Percentiles rank a stretch among this genome's conserved stretches.
phyloP scores from a whole-genome alignment of 2,888 invertebrate genomes.

The Anthoptus insignis region DNA sequence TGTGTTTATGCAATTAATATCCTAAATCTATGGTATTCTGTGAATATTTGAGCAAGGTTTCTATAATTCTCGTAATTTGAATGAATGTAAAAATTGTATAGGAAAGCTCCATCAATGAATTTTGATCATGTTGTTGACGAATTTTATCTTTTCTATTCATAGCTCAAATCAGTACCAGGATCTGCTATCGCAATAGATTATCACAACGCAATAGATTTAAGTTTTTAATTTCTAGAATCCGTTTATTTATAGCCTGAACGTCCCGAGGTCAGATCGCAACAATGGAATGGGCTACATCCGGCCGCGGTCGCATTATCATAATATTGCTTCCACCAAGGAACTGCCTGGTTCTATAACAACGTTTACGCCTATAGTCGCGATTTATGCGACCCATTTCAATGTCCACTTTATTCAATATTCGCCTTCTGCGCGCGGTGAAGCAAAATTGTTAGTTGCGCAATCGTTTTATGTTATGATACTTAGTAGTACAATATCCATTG shows the following conservation, averaged over 20 bases:
- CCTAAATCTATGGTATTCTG: no score
- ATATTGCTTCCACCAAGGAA: slow-evolving; percentile 79
- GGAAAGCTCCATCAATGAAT: no score
- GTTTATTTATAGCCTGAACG: slow-evolving; percentile 58
- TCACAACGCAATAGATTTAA: slow-evolving; percentile 44
- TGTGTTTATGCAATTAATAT: no score
- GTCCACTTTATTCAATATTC: slow-evolving; percentile 41
- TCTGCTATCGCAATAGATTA: slow-evolving; percentile 15
- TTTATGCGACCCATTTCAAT: slow-evolving; percentile 48
- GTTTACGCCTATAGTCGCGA: slow-evolving; percentile 42
- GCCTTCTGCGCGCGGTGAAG: slow-evolving; percentile 30
- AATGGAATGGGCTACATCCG: slow-evolving; percentile 86
- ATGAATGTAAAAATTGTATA: no score
- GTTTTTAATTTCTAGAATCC: slow-evolving; percentile 56
- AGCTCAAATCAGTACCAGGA: slow-evolving; percentile 19
- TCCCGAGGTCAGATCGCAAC: slow-evolving; percentile 83
- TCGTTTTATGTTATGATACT: slow-evolving; percentile 15
- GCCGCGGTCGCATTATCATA: slow-evolving; percentile 78
- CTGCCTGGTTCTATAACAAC: slow-evolving; percentile 51
- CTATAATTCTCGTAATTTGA: no score
- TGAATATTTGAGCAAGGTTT: no score
- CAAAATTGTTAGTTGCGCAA: slow-evolving; percentile 22
- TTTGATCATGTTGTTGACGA: no score
- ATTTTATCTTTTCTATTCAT: slow-evolving; percentile 1
- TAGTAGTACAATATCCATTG: no score